Evolutionary conservation across 2,888 invertebrate genomes (phyloP).

Genomic region (Scelioninae gen. 1): DNA sequence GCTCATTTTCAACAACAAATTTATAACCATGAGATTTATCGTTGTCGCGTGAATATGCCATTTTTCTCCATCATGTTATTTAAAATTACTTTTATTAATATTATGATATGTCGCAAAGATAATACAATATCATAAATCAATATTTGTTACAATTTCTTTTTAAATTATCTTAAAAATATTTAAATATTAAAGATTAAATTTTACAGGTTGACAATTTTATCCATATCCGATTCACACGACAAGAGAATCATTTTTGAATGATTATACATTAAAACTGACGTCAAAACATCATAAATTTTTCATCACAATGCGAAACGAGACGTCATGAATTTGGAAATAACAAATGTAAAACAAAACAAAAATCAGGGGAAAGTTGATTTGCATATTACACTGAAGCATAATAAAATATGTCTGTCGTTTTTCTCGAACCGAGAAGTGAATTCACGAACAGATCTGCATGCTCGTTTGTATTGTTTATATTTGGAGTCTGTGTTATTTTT

Average conservation of each 20-base stretch:
- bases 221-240: constrained; percentile 8
- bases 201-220: not conserved
- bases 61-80: too few species aligned
- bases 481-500: constrained; percentile 28
- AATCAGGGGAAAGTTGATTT: constrained; percentile 50
- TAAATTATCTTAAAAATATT: too few species aligned
- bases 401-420: constrained; percentile 66
- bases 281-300: constrained; percentile 57
- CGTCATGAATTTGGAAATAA: constrained; percentile 43
- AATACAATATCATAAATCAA: too few species aligned
- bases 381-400: constrained; percentile 53
- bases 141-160: too few species aligned
- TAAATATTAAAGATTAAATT: too few species aligned
- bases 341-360: not conserved
- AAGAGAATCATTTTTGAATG: constrained; percentile 8
- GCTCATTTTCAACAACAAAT: constrained; percentile 41
- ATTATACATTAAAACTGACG: constrained; percentile 20
- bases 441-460: constrained; percentile 74
- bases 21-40: constrained; percentile 33
- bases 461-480: constrained; percentile 54
- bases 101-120: too few species aligned
- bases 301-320: constrained; percentile 34
- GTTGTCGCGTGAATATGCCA: constrained; percentile 10
- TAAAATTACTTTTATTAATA: too few species aligned
- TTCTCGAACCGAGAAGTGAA: constrained; percentile 75